A percentile compares a stretch with the other conserved stretches of the same genome.
phyloP scores from a whole-genome alignment of 1,140 invertebrate genomes.

The Telenomus remus region DNA sequence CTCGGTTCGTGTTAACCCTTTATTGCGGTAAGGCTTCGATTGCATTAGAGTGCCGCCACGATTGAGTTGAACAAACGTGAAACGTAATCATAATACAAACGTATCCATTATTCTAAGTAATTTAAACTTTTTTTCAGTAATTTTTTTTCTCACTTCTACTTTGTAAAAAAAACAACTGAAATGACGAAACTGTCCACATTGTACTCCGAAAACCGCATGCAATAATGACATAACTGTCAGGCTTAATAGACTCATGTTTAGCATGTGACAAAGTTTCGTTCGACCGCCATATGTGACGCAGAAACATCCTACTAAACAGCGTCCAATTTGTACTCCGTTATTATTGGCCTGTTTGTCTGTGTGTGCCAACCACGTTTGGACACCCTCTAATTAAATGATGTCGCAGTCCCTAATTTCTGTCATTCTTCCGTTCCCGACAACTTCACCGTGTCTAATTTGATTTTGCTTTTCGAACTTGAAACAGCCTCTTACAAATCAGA shows the following conservation, averaged over 20 bases:
- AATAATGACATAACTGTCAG: slow-evolving; percentile 35
- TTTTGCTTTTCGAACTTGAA: slow-evolving; percentile 47
- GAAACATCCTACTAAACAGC: slow-evolving; percentile 9
- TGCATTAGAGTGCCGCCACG: too few species aligned
- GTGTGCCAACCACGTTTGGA: slow-evolving; percentile 38
- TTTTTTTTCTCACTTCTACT: too few species aligned
- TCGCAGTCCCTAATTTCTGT: slow-evolving; percentile 66
- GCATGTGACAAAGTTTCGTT: slow-evolving; percentile 51
- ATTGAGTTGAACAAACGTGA: too few species aligned
- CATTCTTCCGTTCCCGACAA: slow-evolving; percentile 61
- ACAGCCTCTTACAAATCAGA: neutral
- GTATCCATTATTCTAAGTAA: too few species aligned
- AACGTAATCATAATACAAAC: too few species aligned
- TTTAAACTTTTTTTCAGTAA: too few species aligned
- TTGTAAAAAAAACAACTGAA: neutral
- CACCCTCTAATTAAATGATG: slow-evolving; percentile 67
- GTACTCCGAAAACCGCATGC: slow-evolving; percentile 34
- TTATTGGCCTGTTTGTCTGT: slow-evolving; percentile 44
- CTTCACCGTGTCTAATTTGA: slow-evolving; percentile 62
- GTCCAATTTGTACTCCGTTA: slow-evolving; percentile 32
- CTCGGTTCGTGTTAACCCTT: too few species aligned
- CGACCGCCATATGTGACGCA: slow-evolving; percentile 53
- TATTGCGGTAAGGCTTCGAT: too few species aligned
- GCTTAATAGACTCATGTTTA: slow-evolving; percentile 22
- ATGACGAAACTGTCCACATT: slow-evolving; percentile 26